phyloP scores from a whole-genome alignment of 2,113 vertebrate species.

The Dolichotis patagonum region DNA sequence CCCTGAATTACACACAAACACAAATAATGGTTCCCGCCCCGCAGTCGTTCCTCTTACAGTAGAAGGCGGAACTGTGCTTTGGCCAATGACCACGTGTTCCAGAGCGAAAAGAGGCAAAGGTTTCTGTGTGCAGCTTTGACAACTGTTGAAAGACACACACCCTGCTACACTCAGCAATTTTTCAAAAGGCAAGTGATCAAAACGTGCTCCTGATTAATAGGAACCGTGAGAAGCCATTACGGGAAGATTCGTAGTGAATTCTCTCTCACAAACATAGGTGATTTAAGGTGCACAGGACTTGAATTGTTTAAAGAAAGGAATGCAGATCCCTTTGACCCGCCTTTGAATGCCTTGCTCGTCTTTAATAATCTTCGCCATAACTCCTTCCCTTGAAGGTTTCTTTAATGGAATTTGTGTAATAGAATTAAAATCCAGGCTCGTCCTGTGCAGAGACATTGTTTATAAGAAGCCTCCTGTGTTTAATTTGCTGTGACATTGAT shows the following conservation, averaged over 20 bases:
- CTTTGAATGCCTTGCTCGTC: neutral
- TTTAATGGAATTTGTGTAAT: neutral
- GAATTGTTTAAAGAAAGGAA: neutral
- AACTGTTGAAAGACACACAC: rapidly evolving
- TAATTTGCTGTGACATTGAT: conserved; percentile 47
- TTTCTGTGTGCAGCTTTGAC: neutral
- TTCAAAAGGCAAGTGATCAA: neutral
- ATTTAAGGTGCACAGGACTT: neutral
- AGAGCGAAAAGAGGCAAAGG: rapidly evolving
- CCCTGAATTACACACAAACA: neutral
- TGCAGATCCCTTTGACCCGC: neutral
- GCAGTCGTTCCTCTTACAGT: neutral
- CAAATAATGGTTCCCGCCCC: neutral
- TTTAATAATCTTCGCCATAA: neutral
- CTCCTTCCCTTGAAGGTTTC: neutral
- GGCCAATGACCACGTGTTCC: neutral
- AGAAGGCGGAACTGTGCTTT: neutral
- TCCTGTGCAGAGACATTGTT: neutral
- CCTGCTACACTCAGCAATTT: neutral
- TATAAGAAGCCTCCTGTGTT: neutral
- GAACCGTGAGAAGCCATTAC: neutral
- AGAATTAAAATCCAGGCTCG: neutral
- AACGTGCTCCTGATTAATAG: neutral
- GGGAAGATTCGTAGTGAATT: neutral
- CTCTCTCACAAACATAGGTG: neutral